These are phyloP conservation scores for Hoplodrina ambigua DNA, from an alignment of 2,888 invertebrate species.

Conservation along the genomic window DNA sequence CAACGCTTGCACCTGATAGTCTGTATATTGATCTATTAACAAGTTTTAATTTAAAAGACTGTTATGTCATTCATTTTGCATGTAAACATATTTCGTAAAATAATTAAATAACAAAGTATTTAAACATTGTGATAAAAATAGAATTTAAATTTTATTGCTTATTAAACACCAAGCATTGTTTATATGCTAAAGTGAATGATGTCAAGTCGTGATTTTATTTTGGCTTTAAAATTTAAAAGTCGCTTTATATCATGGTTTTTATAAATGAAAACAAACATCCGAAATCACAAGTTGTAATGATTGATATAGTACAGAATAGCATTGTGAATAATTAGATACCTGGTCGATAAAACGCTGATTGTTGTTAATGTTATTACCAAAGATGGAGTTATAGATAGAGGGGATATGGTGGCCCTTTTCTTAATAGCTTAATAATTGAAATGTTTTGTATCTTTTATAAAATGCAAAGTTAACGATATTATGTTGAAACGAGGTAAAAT, in stretches of 20 bases:
- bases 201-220: conserved; percentile 53
- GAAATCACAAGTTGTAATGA: conserved; percentile 66
- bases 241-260: conserved; percentile 60
- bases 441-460: conserved; percentile 89
- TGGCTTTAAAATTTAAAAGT: conserved; percentile 57
- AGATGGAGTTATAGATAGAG: conserved; percentile 84
- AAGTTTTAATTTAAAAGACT: conserved; percentile 63
- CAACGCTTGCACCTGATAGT: conserved; percentile 84
- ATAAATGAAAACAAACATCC: conserved; percentile 55
- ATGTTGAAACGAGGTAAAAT: conserved; percentile 85
- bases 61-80: conserved; percentile 61
- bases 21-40: conserved; percentile 74
- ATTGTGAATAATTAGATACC: conserved; percentile 76
- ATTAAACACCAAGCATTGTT: conserved; percentile 54
- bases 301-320: conserved; percentile 72
- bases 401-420: conserved; percentile 79
- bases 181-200: conserved; percentile 59
- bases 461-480: conserved; percentile 83
- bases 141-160: conserved; percentile 55
- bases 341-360: conserved; percentile 81
- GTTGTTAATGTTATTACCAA: conserved; percentile 89
- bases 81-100: conserved; percentile 55
- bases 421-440: conserved; percentile 85
- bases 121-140: conserved; percentile 61
- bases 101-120: conserved; percentile 52